phyloP scores from a whole-genome alignment of 2,888 invertebrate genomes.

The Drosophila parthenogenetica region DNA sequence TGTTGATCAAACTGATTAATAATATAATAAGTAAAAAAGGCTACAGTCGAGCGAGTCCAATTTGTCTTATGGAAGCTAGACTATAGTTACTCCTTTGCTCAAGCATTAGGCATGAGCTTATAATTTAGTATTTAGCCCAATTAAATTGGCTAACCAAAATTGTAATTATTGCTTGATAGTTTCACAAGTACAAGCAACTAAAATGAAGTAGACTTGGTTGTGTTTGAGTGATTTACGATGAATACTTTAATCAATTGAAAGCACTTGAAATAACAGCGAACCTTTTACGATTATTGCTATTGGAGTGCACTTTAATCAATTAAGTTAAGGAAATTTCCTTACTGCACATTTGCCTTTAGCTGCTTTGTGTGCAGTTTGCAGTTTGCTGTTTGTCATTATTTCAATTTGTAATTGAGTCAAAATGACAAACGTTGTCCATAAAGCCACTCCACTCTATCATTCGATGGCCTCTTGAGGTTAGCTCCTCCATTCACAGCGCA shows the following conservation, averaged over 20 bases:
- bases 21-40: too few relatives aligned
- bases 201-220: neutral
- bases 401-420: slow-evolving; percentile 65
- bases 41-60: too few relatives aligned
- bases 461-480: slow-evolving; percentile 35
- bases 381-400: slow-evolving; percentile 57
- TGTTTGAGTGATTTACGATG: neutral
- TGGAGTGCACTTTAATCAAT: slow-evolving; percentile 20
- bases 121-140: too few relatives aligned
- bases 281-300: slow-evolving; percentile 10
- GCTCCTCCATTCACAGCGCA: slow-evolving; percentile 7
- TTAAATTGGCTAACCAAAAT: too few relatives aligned
- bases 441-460: slow-evolving; percentile 51
- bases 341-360: slow-evolving; percentile 21
- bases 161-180: too few relatives aligned
- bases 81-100: too few relatives aligned
- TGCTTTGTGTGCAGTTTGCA: slow-evolving; percentile 5
- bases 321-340: slow-evolving; percentile 32
- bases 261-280: neutral
- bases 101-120: too few relatives aligned
- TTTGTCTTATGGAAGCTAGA: too few relatives aligned
- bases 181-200: neutral
- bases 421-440: slow-evolving; percentile 68
- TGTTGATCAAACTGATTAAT: too few relatives aligned
- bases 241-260: neutral